A percentile compares a stretch with the other conserved stretches of the same genome.
phyloP scores from a whole-genome alignment of 2,888 invertebrate species.

The Ormia ochracea region DNA sequence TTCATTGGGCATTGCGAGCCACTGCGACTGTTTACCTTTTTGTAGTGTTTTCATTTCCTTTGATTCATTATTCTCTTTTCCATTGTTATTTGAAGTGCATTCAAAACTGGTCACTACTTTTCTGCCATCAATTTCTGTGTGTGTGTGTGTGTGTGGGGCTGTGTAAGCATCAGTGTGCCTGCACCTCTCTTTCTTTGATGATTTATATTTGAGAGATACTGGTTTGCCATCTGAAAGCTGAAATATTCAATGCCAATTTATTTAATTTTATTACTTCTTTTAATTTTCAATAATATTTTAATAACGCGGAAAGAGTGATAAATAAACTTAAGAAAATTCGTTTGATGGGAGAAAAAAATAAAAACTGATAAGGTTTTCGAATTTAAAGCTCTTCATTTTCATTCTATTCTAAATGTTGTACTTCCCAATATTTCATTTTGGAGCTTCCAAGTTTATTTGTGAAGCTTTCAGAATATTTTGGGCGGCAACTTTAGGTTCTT shows the following conservation, averaged over 20 bases:
- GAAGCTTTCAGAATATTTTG: no score
- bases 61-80: slow-evolving; percentile 20
- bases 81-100: slow-evolving; percentile 26
- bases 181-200: neutral
- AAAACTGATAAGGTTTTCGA: no score
- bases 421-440: no score
- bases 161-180: neutral
- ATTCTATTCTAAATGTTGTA: no score
- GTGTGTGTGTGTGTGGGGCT: neutral
- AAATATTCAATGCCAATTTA: neutral
- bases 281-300: no score
- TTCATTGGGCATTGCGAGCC: slow-evolving; percentile 32
- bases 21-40: slow-evolving; percentile 41
- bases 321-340: no score
- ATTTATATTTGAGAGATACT: neutral
- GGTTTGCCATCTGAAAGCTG: slow-evolving; percentile 11
- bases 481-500: no score
- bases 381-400: no score
- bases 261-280: neutral
- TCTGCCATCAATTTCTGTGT: neutral
- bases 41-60: neutral
- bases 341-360: no score
- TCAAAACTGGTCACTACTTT: slow-evolving; percentile 40
- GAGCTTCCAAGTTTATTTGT: no score
- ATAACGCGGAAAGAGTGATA: no score